Evolutionary conservation across 2,888 invertebrate species (phyloP).

Genomic region (Metopia argyrocephala): DNA sequence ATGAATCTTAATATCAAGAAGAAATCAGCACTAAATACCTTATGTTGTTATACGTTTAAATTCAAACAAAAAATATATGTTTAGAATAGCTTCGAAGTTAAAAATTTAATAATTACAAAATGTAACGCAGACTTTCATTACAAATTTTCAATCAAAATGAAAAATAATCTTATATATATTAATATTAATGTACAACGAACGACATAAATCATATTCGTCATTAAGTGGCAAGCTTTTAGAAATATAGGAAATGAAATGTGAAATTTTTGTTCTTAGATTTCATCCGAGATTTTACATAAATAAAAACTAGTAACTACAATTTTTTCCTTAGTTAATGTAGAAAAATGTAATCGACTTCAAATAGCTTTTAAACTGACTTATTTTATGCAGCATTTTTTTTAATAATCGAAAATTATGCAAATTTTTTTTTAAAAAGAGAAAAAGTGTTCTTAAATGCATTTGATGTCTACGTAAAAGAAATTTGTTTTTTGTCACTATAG

Average conservation of each 20-base stretch:
- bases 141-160: not conserved
- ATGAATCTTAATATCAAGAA: slow-evolving; percentile 16
- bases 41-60: slow-evolving; percentile 69
- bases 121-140: too few relatives aligned
- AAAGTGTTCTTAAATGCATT: too few relatives aligned
- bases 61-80: slow-evolving; percentile 47
- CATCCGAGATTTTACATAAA: not conserved
- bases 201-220: not conserved
- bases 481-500: too few relatives aligned
- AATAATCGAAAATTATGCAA: too few relatives aligned
- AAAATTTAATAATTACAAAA: not conserved
- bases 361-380: too few relatives aligned
- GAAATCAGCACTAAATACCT: slow-evolving; percentile 67
- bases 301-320: too few relatives aligned
- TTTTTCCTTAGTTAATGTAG: too few relatives aligned
- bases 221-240: not conserved
- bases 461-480: too few relatives aligned
- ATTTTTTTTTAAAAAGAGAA: too few relatives aligned
- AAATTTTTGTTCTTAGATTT: slow-evolving; percentile 20
- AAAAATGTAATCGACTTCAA: too few relatives aligned
- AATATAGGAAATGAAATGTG: not conserved
- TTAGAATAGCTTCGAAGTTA: not conserved
- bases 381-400: too few relatives aligned
- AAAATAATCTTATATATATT: not conserved
- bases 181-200: not conserved